phyloP scores from a whole-genome alignment of 2,797 vertebrate species.

The Bryconaethiops microstoma region DNA sequence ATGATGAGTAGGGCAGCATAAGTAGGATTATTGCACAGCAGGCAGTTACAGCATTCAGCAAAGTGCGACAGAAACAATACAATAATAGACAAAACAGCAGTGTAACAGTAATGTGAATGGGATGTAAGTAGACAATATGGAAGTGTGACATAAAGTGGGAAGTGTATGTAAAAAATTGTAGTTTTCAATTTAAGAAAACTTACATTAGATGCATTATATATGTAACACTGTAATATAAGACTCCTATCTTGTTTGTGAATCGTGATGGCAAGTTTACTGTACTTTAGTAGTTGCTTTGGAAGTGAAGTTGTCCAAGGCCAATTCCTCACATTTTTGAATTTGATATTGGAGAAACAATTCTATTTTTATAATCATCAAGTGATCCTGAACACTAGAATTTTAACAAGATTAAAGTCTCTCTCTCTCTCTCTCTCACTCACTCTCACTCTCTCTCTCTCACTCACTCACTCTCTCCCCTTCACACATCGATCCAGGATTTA shows the following conservation, averaged over 20 bases:
- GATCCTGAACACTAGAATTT: background rate
- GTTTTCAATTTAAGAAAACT: too few relatives aligned
- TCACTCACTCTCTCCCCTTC: slow-evolving; percentile 13
- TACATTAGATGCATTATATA: too few relatives aligned
- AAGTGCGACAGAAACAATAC: too few relatives aligned
- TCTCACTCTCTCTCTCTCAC: background rate
- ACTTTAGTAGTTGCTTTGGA: background rate
- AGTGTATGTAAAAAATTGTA: too few relatives aligned
- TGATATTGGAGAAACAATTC: background rate
- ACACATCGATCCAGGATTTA: slow-evolving; percentile 74
- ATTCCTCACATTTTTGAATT: background rate
- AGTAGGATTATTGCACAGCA: too few relatives aligned
- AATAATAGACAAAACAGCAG: too few relatives aligned
- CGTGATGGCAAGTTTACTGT: background rate
- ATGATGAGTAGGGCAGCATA: too few relatives aligned
- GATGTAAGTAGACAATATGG: too few relatives aligned
- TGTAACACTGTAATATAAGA: too few relatives aligned
- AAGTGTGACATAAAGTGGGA: too few relatives aligned
- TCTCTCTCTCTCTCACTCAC: background rate
- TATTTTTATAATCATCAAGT: background rate
- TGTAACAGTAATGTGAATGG: too few relatives aligned
- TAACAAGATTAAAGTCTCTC: slow-evolving; percentile 8
- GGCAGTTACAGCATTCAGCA: too few relatives aligned
- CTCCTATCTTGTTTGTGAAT: background rate
- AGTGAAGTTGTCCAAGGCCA: background rate